Base-by-base conservation (phyloP, 2,797 vertebrate genomes). In the Coreius guichenoti region DNA sequence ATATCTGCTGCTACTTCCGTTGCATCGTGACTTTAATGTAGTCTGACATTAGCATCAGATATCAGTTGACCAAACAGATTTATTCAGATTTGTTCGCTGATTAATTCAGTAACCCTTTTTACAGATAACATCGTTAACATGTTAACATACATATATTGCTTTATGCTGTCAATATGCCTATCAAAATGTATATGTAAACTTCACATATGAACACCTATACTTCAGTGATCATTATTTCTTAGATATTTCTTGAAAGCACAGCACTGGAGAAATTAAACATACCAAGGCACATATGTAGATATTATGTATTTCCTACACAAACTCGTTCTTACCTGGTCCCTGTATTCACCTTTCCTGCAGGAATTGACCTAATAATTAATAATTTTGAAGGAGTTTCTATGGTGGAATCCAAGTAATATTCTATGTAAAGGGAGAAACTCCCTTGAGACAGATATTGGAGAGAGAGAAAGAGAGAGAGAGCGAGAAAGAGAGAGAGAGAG, bases 331-430 rank as follows among this genome's bases (percentile, higher is more conserved):
- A 23, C n/a, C 14, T 31, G 16, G 13, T 58, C 39, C 54, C 13
- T 5, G 14, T 8, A 73, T 76, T 85, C 73, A 33, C 8, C 45
- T 79, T 72, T 29, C 45, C 70, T 33, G 9, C 33, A 86, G 47
- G 67, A 70, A 74, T 12, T 74, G 12, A 75, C 26, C 77, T 76
- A 72, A 79, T 85, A 69, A 87, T 85, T 47, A 84, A 72, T 63
- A 29, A 54, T 76, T 87, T 80, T 63, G 33, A 51, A 26, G 8
- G 43, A 7, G 31, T 67, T 81, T 84, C 61, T 79, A 72, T 65
- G 31, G 58, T 81, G 78, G 29, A 72, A 63, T 65, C 63, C 61
- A 47, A 63, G 77, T 39, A 67, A 67, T 78, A 77, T 51, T 77
- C 63, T 80, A 69, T 77, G 43, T 54, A 69, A 56, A 82, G 61